phyloP scores from a whole-genome alignment of 2,113 vertebrate genomes.

The Vidua chalybeata region DNA sequence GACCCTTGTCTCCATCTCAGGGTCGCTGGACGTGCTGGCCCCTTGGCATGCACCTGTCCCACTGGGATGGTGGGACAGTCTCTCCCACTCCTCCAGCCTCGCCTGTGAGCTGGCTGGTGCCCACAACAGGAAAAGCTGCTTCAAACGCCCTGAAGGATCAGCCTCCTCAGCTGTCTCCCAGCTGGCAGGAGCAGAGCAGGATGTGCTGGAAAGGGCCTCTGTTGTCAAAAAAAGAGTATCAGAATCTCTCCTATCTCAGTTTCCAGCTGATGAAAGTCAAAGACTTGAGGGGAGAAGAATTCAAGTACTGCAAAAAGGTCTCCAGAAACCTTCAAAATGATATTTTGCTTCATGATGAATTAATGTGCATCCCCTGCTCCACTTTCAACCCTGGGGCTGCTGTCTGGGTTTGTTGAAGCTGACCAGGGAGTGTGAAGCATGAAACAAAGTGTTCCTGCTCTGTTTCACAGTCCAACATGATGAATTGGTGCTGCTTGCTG shows the following conservation, averaged over 20 bases:
- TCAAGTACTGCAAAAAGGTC: neutral
- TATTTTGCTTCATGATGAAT: neutral
- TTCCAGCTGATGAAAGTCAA: neutral
- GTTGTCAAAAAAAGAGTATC: neutral
- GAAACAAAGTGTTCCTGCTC: neutral
- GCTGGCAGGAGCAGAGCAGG: neutral
- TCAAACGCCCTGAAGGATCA: rapidly evolving
- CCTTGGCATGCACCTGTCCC: rapidly evolving
- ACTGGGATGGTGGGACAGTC: rapidly evolving
- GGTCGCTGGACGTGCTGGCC: neutral
- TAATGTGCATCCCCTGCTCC: rapidly evolving
- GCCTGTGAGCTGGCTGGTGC: neutral
- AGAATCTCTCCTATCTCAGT: neutral
- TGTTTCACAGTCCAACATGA: neutral
- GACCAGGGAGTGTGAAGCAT: neutral
- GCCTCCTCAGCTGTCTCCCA: neutral
- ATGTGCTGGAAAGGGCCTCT: neutral
- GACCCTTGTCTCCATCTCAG: neutral
- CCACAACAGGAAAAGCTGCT: neutral
- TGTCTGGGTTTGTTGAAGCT: neutral
- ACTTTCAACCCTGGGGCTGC: neutral
- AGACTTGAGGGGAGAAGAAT: neutral
- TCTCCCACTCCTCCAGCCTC: neutral
- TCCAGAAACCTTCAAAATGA: neutral
- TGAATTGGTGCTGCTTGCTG: neutral